A percentile compares a stretch with the other conserved stretches of the same genome.
These are phyloP conservation scores for Ennomos erosarius DNA, from an alignment of 2,888 invertebrate species.

Conservation along the genomic window DNA sequence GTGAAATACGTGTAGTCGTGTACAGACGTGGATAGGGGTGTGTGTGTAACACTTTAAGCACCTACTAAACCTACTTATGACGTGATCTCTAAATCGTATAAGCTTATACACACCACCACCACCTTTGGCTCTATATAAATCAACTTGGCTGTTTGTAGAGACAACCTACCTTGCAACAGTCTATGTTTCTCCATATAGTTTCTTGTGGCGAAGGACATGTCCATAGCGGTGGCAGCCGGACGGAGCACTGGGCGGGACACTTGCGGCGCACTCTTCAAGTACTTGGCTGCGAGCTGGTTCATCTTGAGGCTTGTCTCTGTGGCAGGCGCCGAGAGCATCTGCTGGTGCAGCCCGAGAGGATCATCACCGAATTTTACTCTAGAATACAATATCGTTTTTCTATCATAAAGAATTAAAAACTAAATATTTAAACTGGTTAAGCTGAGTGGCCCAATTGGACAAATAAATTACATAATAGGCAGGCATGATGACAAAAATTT, in stretches of 20 bases:
- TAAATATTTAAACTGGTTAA: no score
- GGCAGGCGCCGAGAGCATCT: conserved; percentile 52
- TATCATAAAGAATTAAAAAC: no score
- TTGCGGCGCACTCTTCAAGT: conserved; percentile 55
- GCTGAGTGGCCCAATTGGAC: no score
- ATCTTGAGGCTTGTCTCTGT: conserved; percentile 80
- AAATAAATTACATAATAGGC: no score
- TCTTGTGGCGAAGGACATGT: conserved; percentile 89
- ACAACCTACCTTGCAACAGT: conserved; percentile 76
- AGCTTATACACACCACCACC: no score
- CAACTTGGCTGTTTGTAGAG: no score
- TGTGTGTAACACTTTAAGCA: no score
- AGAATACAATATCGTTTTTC: background rate
- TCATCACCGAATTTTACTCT: conserved; percentile 80
- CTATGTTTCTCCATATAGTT: conserved; percentile 90
- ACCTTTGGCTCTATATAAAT: conserved; percentile 3
- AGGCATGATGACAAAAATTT: no score
- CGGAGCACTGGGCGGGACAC: conserved; percentile 40
- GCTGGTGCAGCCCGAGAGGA: conserved; percentile 60
- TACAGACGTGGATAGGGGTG: no score
- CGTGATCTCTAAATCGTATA: no score
- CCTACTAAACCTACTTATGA: no score
- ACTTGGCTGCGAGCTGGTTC: conserved; percentile 80
- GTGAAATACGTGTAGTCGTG: no score
- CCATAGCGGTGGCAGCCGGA: conserved; percentile 65